Evolutionary conservation across 2,888 invertebrate genomes (phyloP).

Genomic region (Pheosia gnoma): DNA sequence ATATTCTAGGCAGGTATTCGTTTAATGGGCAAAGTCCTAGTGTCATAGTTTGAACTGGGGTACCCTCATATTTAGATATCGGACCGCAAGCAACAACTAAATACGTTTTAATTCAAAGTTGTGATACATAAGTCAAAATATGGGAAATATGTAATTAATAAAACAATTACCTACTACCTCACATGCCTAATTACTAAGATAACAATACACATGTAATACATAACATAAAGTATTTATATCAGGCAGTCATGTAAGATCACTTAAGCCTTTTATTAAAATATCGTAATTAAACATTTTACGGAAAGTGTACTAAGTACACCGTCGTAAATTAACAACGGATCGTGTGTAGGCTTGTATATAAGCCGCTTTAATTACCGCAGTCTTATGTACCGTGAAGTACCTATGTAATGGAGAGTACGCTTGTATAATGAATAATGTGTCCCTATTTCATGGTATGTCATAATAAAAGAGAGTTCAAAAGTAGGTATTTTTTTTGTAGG

Average conservation of each 20-base stretch:
- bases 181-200: slow-evolving; percentile 8
- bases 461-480: no score
- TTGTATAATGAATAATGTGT: not conserved
- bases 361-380: not conserved
- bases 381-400: not conserved
- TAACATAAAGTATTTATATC: not conserved
- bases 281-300: not conserved
- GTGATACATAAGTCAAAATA: no score
- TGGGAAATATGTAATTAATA: no score
- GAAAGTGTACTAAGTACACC: slow-evolving; percentile 1
- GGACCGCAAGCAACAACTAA: no score
- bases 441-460: not conserved
- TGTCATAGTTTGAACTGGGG: no score
- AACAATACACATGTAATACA: not conserved
- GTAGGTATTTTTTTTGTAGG: no score
- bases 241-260: not conserved
- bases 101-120: no score
- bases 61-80: no score
- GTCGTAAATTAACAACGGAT: not conserved
- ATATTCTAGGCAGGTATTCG: no score
- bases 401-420: not conserved
- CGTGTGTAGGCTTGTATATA: slow-evolving; percentile 3
- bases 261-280: not conserved
- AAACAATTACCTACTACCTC: not conserved
- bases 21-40: no score